Conservation (phyloP, 2,888 invertebrate genomes). For the Trachelus tabidus region DNA sequence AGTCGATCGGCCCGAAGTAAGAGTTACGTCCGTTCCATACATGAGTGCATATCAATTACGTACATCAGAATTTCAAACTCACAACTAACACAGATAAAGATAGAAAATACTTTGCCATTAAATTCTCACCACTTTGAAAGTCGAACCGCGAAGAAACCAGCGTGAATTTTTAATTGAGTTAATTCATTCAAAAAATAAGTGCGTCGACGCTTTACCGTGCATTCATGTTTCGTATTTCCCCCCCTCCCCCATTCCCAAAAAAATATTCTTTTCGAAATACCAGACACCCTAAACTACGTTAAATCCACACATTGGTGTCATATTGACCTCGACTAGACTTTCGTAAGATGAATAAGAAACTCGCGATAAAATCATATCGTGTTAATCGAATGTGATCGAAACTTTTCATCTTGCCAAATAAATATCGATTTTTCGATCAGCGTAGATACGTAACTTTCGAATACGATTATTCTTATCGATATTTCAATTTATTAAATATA, state of each 20-base stretch:
- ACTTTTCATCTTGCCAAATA: background rate
- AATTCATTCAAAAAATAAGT: background rate
- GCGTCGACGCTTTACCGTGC: background rate
- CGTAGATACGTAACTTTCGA: background rate
- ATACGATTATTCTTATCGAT: background rate
- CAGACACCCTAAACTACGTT: background rate
- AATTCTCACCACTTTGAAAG: background rate
- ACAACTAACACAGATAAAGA: background rate
- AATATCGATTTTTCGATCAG: background rate
- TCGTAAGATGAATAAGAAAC: background rate
- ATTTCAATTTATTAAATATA: background rate
- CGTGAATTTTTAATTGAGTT: background rate
- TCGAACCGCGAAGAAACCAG: background rate
- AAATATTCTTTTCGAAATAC: background rate
- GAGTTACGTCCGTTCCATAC: background rate
- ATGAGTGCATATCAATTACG: background rate
- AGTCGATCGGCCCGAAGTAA: background rate
- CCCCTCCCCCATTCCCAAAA: no score
- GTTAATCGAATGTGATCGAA: background rate
- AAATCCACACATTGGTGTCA: no score
- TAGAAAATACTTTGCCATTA: background rate
- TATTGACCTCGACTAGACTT: background rate
- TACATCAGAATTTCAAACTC: background rate
- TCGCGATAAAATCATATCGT: background rate
- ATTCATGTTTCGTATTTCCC: background rate